Evolutionary conservation across 2,113 vertebrate genomes (phyloP).

Genomic region (Cromileptes altivelis): DNA sequence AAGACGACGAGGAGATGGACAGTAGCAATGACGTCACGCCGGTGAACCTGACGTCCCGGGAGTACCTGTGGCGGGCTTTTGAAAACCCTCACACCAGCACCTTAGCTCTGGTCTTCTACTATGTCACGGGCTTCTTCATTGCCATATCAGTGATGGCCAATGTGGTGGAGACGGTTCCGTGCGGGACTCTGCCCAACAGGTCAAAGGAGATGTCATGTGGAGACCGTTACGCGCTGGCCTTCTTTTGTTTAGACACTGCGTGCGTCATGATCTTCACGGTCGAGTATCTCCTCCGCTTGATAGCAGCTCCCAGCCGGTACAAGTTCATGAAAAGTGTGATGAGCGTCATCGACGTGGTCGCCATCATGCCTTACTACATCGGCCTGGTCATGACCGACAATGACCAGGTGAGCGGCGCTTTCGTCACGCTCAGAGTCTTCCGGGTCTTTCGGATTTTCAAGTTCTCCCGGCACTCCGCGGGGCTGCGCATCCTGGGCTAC

Average conservation of each 20-base stretch:
- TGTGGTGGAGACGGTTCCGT: conserved; percentile 97
- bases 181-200: conserved; percentile 88
- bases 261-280: conserved; percentile 99
- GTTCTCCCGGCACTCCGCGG: conserved; percentile 98
- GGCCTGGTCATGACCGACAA: conserved; percentile 99
- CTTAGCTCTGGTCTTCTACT: conserved; percentile 97
- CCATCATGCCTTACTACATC: conserved; percentile 99
- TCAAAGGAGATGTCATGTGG: conserved; percentile 94
- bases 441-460: conserved; percentile 99
- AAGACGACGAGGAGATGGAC: conserved; percentile 95
- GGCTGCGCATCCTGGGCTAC: conserved; percentile 97
- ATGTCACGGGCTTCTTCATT: conserved; percentile 99
- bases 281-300: conserved; percentile 94
- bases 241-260: conserved; percentile 98
- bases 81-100: conserved; percentile 99
- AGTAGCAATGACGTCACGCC: conserved; percentile 86
- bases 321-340: conserved; percentile 98
- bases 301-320: conserved; percentile 95
- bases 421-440: conserved; percentile 98
- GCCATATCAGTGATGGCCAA: conserved; percentile 98
- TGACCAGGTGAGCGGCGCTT: conserved; percentile 98
- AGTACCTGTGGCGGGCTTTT: conserved; percentile 98
- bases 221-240: conserved; percentile 95
- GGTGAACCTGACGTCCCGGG: conserved; percentile 90
- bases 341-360: conserved; percentile 99